Base-by-base conservation (phyloP, 2,888 invertebrate genomes). In the Rhabditoides inermis region DNA sequence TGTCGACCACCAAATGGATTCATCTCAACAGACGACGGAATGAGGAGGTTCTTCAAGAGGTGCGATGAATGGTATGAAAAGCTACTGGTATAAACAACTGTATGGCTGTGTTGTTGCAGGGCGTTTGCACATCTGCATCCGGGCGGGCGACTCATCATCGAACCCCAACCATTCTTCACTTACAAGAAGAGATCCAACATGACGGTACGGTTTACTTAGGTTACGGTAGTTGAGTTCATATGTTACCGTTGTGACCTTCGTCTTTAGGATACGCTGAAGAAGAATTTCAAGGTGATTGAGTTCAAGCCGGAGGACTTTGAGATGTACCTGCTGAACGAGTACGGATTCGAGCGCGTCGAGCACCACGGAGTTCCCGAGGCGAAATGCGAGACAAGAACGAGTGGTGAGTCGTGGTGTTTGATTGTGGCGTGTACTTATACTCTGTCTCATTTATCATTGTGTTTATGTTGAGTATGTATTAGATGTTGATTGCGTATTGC, bases 1-100 rank as follows among this genome's bases (percentile, higher is more conserved):
- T 98, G 45, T 91, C 90, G 58, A 85, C 94, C 30, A 94, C 94
- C 22, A 98, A 98, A 79, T 98, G 95, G 95, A 84, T 98, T 72
- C 98, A 98, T 94, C 49, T 74, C 53, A 98, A 98, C 80, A 2
- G 98, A 98, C 78, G 84, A 83, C 3, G 95, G 95, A 3, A 80
- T 98, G 50, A 91, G 91, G 78, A 83, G 88, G 65, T 86, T 89
- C 45, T 95, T 98, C 78, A 85, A 87, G 61, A 82, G n/a, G n/a
- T n/a, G n/a, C n/a, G n/a, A n/a, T n/a, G n/a, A n/a, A n/a, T n/a
- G n/a, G n/a, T n/a, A n/a, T n/a, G n/a, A n/a, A n/a, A n/a, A n/a
- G n/a, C n/a, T n/a, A n/a, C n/a, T n/a, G n/a, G n/a, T n/a, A n/a
- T n/a, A n/a, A n/a, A n/a, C n/a, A n/a, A n/a, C n/a, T n/a, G n/a